These are phyloP conservation scores for Phocides pigmalion DNA, from an alignment of 1,140 invertebrate species.

Conservation along the genomic window DNA sequence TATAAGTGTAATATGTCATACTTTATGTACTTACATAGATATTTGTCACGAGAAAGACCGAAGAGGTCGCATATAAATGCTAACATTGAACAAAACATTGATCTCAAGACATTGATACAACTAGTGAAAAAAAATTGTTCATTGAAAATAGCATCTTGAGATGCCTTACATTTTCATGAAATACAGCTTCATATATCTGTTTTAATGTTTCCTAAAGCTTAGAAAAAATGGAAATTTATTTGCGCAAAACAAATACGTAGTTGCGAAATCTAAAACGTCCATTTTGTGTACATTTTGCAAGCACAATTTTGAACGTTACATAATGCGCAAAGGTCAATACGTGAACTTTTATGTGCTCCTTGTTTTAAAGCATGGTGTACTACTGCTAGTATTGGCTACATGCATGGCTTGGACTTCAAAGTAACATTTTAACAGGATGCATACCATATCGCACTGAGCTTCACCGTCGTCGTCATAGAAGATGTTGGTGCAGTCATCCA, in stretches of 20 bases:
- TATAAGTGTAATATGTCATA: too few relatives aligned
- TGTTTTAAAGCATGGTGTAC: background rate
- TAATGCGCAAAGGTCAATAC: slow-evolving; percentile 39
- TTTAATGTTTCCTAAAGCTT: background rate
- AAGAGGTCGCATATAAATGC: background rate
- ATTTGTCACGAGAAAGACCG: background rate
- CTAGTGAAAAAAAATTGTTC: background rate
- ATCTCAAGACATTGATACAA: background rate
- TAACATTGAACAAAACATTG: background rate
- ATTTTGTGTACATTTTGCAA: slow-evolving; percentile 56
- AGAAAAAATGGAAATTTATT: background rate
- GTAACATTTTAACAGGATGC: slow-evolving; percentile 35
- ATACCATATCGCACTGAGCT: slow-evolving; percentile 79
- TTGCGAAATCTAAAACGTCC: slow-evolving; percentile 51
- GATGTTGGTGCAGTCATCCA: slow-evolving; percentile 74
- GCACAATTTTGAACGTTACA: slow-evolving; percentile 48
- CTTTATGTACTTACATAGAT: too few relatives aligned
- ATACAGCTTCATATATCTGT: background rate
- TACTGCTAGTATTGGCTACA: background rate
- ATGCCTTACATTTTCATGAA: background rate
- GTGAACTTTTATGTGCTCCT: slow-evolving; percentile 1
- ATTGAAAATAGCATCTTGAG: background rate
- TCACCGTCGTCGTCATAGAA: slow-evolving; percentile 80
- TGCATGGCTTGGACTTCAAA: background rate
- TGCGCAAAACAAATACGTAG: slow-evolving; percentile 36